Base-by-base conservation (phyloP, 2,797 vertebrate genomes). In the Capromys pilorides region DNA sequence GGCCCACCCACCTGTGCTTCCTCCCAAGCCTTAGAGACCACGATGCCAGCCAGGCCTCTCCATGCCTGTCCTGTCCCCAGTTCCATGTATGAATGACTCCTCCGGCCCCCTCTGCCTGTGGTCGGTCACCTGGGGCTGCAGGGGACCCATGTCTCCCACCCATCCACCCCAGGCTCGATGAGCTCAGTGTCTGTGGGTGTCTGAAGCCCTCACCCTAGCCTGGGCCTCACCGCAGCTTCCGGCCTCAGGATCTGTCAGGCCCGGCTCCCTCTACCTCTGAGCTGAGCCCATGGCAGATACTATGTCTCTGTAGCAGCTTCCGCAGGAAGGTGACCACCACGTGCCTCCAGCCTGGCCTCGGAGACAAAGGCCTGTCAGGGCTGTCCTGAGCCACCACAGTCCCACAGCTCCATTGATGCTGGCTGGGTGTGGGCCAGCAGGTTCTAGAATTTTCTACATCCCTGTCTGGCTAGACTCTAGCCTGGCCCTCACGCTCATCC, bases 221-320 rank as follows among this genome's bases (percentile, higher is more conserved):
- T 85, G 39, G 86, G 39, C 89, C 77, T 64, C 71, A 93, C 97
- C 97, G 12, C 97, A 97, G 84, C 92, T 97, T 97, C 97, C 96
- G 96, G 96, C 86, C 95, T 77, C 67, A 62, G 78, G 89, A 66
- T 69, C 73, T 4, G 88, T 90, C 57, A 12, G 93, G 79, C 69
- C 75, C 28, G 59, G 1, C 87, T n/a, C 66, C 64, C 77, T 49
- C 59, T 66, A 26, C 95, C 73, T 77, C 33, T 3, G 61, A 75
- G 66, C 75, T 0, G 6, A 36, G 61, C 26, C 12, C 67, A 64
- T 21, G 0, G 21, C 13, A 19, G 24, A 5, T 33, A 0, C 54
- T 21, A 45, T 0, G 8, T 51, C 21, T 64, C 90, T 82, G 31
- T 10, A 81, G 36, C 91, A 39, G 24, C 92, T 94, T 95, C 96